Percentiles rank a stretch among this genome's conserved stretches.
Evolutionary conservation across 1,140 invertebrate species (phyloP).

Genomic region (Lepidurus packardi): DNA sequence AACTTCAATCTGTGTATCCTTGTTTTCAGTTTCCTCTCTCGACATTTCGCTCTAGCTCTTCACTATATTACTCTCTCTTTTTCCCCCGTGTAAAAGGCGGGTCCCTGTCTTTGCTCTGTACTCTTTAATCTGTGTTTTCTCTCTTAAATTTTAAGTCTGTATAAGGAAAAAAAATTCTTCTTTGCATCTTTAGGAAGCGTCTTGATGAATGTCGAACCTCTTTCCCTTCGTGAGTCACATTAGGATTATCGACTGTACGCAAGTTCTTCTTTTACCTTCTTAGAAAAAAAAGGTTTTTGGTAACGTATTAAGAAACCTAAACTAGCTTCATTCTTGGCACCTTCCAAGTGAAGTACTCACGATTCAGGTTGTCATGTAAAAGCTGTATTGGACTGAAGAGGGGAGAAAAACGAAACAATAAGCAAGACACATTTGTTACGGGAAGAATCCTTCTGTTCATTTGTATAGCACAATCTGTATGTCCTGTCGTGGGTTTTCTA

Average conservation of each 20-base stretch:
- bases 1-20: conserved; percentile 4
- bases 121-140: conserved; percentile 12
- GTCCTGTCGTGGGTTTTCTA: conserved; percentile 14
- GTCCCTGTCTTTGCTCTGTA: background rate
- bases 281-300: background rate
- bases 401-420: background rate
- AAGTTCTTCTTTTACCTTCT: background rate
- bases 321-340: background rate
- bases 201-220: background rate
- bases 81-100: background rate
- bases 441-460: background rate
- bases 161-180: conserved; percentile 1
- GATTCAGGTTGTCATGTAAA: background rate
- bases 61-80: conserved; percentile 3
- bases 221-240: background rate
- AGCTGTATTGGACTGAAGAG: background rate
- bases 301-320: background rate
- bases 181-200: background rate
- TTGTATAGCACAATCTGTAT: conserved; percentile 16
- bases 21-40: conserved; percentile 11
- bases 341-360: background rate
- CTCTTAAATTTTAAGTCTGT: background rate
- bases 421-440: background rate
- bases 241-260: background rate
- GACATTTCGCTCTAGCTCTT: conserved; percentile 21